Conservation (phyloP, 2,797 vertebrate genomes). For the Galagoides demidoff region DNA sequence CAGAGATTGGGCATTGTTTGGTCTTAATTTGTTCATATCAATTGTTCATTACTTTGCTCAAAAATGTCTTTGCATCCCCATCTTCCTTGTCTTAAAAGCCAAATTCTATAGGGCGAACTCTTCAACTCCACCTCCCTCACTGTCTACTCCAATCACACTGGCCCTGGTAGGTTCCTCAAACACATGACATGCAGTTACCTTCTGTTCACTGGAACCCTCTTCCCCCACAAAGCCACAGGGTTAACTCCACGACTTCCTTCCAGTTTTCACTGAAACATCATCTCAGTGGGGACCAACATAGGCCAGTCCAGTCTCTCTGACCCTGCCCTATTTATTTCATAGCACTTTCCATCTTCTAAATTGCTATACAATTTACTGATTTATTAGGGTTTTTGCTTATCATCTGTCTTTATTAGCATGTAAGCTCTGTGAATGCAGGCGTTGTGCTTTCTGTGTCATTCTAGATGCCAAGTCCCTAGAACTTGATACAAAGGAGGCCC, state of each 20-base stretch:
- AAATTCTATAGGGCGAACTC: background rate
- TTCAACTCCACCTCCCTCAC: background rate
- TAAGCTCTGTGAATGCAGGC: background rate
- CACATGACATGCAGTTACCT: background rate
- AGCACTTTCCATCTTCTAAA: background rate
- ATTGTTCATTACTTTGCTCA: background rate
- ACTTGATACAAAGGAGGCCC: background rate
- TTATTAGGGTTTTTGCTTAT: background rate
- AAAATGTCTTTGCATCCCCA: background rate
- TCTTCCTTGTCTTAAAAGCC: background rate
- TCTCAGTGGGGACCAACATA: background rate
- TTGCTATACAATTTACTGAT: background rate
- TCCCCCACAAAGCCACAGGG: background rate
- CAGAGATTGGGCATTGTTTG: background rate
- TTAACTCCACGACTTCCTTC: background rate
- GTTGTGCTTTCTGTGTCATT: slow-evolving; percentile 8
- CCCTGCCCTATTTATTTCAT: background rate
- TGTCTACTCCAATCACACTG: background rate
- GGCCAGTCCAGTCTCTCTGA: background rate
- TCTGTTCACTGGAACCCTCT: background rate
- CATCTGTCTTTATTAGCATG: slow-evolving; percentile 37
- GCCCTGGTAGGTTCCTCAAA: background rate
- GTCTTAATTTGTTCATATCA: background rate
- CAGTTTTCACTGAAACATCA: background rate
- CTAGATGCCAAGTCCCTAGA: background rate